Conservation (phyloP, 1,140 invertebrate species). For the Sycobia sp. region DNA sequence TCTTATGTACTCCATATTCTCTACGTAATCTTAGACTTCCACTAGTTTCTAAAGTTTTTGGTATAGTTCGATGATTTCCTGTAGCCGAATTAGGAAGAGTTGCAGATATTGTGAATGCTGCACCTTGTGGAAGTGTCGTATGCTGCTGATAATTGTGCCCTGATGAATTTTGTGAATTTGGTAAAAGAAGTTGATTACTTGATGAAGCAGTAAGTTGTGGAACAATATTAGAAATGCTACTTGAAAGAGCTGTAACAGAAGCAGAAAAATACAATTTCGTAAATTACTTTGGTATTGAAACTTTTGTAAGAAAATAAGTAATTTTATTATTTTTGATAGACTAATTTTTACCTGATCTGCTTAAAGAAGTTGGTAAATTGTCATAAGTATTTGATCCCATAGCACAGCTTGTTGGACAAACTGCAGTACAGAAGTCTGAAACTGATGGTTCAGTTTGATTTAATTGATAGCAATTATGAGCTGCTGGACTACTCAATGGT, state of each 20-base stretch:
- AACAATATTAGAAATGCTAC: conserved; percentile 28
- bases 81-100: conserved; percentile 51
- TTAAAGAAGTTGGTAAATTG: conserved; percentile 47
- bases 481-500: conserved; percentile 49
- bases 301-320: background rate
- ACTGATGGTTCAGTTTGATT: conserved; percentile 45
- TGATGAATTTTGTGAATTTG: conserved; percentile 43
- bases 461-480: conserved; percentile 52
- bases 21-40: conserved; percentile 46
- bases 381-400: conserved; percentile 54
- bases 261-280: conserved; percentile 2
- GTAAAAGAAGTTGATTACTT: conserved; percentile 40
- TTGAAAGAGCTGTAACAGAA: conserved; percentile 26
- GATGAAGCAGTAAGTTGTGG: conserved; percentile 35
- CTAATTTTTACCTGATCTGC: conserved; percentile 20
- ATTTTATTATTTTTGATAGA: background rate
- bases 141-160: conserved; percentile 53
- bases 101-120: conserved; percentile 57
- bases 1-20: conserved; percentile 48
- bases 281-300: background rate
- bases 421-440: conserved; percentile 44
- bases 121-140: conserved; percentile 51
- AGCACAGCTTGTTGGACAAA: conserved; percentile 50
- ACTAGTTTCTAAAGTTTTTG: conserved; percentile 57
- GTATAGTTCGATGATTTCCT: conserved; percentile 60